Evolutionary conservation across 2,797 vertebrate species (phyloP).

Genomic region (Allochrocebus solatus): DNA sequence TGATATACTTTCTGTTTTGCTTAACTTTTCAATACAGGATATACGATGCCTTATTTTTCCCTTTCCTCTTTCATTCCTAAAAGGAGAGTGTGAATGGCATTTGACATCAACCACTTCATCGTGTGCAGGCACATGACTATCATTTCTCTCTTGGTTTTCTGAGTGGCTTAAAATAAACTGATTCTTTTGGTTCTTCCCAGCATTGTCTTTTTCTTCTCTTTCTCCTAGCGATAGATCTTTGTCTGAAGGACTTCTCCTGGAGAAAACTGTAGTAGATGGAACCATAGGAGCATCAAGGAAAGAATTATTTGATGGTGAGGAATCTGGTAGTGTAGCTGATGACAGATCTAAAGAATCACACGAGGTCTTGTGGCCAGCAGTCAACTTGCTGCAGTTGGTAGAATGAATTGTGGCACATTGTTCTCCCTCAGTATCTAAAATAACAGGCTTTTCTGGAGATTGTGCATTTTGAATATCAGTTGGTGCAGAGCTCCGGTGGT

Average conservation of each 20-base stretch:
- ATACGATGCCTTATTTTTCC: slow-evolving; percentile 52
- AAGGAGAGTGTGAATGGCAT: slow-evolving; percentile 64
- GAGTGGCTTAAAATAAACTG: background rate
- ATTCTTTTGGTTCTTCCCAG: slow-evolving; percentile 47
- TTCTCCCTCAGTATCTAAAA: slow-evolving; percentile 9
- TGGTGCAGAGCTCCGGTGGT: background rate
- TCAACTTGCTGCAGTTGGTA: background rate
- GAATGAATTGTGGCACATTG: background rate
- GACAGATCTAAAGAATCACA: background rate
- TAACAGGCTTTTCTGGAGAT: slow-evolving; percentile 8
- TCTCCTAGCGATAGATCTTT: slow-evolving; percentile 61
- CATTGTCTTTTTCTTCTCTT: slow-evolving; percentile 67
- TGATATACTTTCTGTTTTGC: slow-evolving; percentile 41
- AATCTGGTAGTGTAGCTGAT: slow-evolving; percentile 12
- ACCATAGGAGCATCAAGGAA: slow-evolving; percentile 25
- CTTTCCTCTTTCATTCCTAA: slow-evolving; percentile 66
- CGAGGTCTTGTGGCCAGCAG: background rate
- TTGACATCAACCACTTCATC: slow-evolving; percentile 13
- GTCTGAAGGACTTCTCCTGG: slow-evolving; percentile 37
- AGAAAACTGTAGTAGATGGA: slow-evolving; percentile 30
- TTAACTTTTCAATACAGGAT: slow-evolving; percentile 71
- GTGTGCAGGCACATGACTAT: background rate
- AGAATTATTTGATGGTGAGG: slow-evolving; percentile 45
- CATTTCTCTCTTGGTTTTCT: slow-evolving; percentile 42
- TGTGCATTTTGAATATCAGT: background rate